A percentile compares a stretch with the other conserved stretches of the same genome.
These are phyloP conservation scores for Xylota segnis DNA, from an alignment of 2,888 invertebrate genomes.

Conservation along the genomic window DNA sequence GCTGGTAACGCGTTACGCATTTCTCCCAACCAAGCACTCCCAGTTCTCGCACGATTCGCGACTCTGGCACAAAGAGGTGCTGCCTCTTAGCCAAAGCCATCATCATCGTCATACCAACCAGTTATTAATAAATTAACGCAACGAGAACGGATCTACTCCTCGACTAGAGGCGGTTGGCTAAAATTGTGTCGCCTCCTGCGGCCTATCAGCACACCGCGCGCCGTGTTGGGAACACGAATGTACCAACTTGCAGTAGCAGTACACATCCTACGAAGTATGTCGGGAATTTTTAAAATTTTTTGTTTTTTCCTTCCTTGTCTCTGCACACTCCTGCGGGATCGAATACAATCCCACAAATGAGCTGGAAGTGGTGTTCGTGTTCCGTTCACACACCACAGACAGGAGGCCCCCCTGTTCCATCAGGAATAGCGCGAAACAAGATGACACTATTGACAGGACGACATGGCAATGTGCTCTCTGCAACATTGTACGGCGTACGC, in stretches of 20 bases:
- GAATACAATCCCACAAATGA: conserved; percentile 60
- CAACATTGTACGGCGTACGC: conserved; percentile 44
- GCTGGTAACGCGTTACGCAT: conserved; percentile 73
- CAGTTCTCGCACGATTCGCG: background rate
- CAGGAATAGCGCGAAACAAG: conserved; percentile 54
- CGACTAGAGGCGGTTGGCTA: conserved; percentile 26
- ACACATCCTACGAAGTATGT: conserved; percentile 59
- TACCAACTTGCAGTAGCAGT: conserved; percentile 36
- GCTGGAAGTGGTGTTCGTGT: conserved; percentile 48
- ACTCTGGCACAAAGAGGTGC: conserved; percentile 52
- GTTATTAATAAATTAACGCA: conserved; percentile 75
- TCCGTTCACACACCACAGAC: conserved; percentile 45
- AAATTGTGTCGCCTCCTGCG: conserved; percentile 71
- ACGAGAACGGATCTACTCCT: conserved; percentile 62
- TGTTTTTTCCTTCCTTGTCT: background rate
- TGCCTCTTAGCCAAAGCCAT: conserved; percentile 50
- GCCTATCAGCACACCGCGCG: conserved; percentile 72
- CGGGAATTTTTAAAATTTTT: background rate
- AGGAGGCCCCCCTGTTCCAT: conserved; percentile 51
- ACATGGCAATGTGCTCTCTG: conserved; percentile 26
- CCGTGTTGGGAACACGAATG: conserved; percentile 43
- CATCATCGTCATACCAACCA: conserved; percentile 53
- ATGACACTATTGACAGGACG: conserved; percentile 62
- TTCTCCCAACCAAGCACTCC: conserved; percentile 68
- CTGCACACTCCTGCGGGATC: conserved; percentile 32